Evolutionary conservation across 1,140 invertebrate genomes (phyloP).

Genomic region (Sipha flava): DNA sequence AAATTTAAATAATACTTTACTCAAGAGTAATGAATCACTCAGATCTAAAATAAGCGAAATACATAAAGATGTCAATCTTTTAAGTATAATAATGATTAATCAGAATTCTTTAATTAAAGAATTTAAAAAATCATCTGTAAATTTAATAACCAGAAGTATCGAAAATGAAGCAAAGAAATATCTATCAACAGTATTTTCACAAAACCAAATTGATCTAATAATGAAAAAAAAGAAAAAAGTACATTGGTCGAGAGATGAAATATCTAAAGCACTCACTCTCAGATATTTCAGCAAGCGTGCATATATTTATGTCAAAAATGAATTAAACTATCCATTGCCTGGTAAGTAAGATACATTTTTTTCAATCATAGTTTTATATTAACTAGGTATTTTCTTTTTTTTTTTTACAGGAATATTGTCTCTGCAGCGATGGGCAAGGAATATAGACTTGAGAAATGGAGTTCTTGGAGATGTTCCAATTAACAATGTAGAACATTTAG

Average conservation of each 20-base stretch:
- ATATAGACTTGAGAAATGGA: constrained; percentile 18
- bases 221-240: not conserved
- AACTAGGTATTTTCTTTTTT: not conserved
- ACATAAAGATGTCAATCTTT: not conserved
- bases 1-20: not conserved
- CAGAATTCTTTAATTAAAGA: not conserved
- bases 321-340: no score
- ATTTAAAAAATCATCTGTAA: not conserved
- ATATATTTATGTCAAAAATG: not conserved
- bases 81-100: not conserved
- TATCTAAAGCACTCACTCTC: not conserved
- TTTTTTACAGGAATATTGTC: not conserved
- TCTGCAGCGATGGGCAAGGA: constrained; percentile 20
- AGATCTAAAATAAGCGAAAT: not conserved
- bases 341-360: no score
- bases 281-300: not conserved
- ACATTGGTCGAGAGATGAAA: not conserved
- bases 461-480: constrained; percentile 34
- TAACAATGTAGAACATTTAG: constrained; percentile 27
- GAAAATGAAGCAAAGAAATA: not conserved
- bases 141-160: not conserved
- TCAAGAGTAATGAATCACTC: not conserved
- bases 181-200: not conserved
- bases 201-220: not conserved
- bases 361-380: no score